These are phyloP conservation scores for Palloptera scutellata DNA, from an alignment of 2,888 invertebrate genomes.

Conservation along the genomic window DNA sequence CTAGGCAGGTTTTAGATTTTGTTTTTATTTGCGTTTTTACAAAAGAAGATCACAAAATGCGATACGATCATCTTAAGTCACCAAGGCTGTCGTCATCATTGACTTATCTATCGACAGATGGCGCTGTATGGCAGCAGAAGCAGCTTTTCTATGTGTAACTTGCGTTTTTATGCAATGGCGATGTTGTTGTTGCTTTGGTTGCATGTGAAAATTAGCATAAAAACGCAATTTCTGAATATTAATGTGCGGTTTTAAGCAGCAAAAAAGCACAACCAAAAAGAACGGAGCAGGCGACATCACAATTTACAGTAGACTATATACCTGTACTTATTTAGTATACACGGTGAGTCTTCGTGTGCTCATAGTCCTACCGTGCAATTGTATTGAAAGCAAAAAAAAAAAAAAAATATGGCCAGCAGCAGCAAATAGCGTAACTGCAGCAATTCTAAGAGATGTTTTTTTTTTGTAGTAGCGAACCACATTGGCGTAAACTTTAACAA, in stretches of 20 bases:
- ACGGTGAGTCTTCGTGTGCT: slow-evolving; percentile 1
- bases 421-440: no score
- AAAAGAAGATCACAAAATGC: background rate
- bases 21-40: no score
- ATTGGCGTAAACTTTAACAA: no score
- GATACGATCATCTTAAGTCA: slow-evolving; percentile 45
- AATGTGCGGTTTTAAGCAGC: slow-evolving; percentile 49
- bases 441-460: no score
- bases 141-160: no score
- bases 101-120: slow-evolving; percentile 59
- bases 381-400: no score
- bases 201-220: slow-evolving; percentile 60
- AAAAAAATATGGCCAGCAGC: no score
- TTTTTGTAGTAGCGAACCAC: no score
- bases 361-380: background rate
- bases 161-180: slow-evolving; percentile 6
- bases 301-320: slow-evolving; percentile 10
- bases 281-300: slow-evolving; percentile 17
- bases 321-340: background rate
- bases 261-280: slow-evolving; percentile 14
- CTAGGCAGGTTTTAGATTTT: slow-evolving; percentile 8
- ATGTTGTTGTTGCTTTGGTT: slow-evolving; percentile 2
- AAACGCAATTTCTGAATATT: slow-evolving; percentile 64
- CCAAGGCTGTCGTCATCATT: slow-evolving; percentile 42
- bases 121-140: slow-evolving; percentile 31